Evolutionary conservation across 2,113 vertebrate genomes (phyloP).

Genomic region (Limnothrissa miodon): DNA sequence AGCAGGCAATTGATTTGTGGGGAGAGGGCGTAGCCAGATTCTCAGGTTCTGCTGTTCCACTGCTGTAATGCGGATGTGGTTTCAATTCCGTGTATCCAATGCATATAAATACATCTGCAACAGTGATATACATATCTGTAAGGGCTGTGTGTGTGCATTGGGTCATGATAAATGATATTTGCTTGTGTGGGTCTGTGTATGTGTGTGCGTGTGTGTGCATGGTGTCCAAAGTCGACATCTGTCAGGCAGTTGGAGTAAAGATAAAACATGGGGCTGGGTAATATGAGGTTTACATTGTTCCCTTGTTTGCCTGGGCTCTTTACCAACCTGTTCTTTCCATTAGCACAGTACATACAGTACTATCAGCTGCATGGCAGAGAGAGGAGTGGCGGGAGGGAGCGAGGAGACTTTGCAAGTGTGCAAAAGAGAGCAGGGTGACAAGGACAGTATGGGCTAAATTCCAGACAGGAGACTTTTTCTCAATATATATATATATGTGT

Average conservation of each 20-base stretch:
- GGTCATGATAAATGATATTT: neutral
- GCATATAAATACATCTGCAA: slow-evolving; percentile 4
- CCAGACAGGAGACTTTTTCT: neutral
- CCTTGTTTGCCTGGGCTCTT: slow-evolving; percentile 1
- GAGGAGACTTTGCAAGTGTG: too few relatives aligned
- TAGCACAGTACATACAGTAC: neutral
- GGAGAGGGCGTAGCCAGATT: neutral
- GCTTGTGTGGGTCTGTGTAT: neutral
- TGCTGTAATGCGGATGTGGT: neutral
- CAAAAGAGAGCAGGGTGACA: neutral
- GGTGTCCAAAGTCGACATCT: neutral
- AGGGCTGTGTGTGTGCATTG: neutral
- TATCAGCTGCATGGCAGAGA: neutral
- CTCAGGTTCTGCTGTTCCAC: neutral
- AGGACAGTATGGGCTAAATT: neutral
- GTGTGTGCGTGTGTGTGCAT: neutral
- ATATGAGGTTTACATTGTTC: slow-evolving; percentile 11
- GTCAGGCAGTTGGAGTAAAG: neutral
- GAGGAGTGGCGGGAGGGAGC: neutral
- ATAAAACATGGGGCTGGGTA: neutral
- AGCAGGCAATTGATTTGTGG: slow-evolving; percentile 3
- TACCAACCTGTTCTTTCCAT: slow-evolving; percentile 11
- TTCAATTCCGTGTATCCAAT: neutral
- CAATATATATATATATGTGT: neutral
- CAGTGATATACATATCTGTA: neutral